Evolutionary conservation across 37 sponge, comb jelly and placozoan species (phyloP).

Genomic region (Axinella damicornis): DNA sequence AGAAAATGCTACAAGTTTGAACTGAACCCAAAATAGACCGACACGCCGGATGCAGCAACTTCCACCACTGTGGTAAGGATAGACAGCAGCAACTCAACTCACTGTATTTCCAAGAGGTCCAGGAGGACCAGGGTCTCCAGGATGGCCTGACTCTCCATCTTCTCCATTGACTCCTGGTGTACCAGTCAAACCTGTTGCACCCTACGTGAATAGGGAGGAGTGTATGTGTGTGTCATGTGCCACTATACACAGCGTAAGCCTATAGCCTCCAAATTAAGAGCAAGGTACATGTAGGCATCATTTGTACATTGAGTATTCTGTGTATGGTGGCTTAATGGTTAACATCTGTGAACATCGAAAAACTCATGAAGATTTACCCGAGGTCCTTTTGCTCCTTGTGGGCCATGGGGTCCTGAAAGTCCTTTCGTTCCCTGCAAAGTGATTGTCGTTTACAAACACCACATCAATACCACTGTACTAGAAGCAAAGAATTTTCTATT

Average conservation of each 20-base stretch:
- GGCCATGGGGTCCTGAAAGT: constrained; percentile 20
- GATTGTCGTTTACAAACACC: background rate
- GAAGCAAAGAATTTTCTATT: too few species aligned
- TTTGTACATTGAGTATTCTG: too few species aligned
- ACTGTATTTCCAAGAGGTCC: constrained; percentile 60
- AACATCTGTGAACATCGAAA: too few species aligned
- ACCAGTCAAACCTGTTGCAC: constrained; percentile 56
- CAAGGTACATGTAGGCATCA: too few species aligned
- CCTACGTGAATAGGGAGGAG: background rate
- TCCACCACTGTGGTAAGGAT: background rate
- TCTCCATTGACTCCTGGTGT: constrained; percentile 56
- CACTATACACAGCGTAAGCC: too few species aligned
- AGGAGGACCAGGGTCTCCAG: constrained; percentile 63
- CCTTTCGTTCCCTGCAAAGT: constrained; percentile 50
- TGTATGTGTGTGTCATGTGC: too few species aligned
- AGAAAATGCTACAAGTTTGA: background rate
- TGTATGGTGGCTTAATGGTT: too few species aligned
- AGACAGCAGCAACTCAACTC: background rate
- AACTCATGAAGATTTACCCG: constrained; percentile 13
- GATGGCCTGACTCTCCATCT: constrained; percentile 66
- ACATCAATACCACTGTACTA: too few species aligned
- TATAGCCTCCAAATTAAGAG: too few species aligned
- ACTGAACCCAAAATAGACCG: too few species aligned
- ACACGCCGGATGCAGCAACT: too few species aligned
- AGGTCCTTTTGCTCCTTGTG: constrained; percentile 41